Evolutionary conservation across 2,797 vertebrate genomes (phyloP), one percentile per base, ranked within the genome.

Genomic region (Sebastes itinus): DNA sequence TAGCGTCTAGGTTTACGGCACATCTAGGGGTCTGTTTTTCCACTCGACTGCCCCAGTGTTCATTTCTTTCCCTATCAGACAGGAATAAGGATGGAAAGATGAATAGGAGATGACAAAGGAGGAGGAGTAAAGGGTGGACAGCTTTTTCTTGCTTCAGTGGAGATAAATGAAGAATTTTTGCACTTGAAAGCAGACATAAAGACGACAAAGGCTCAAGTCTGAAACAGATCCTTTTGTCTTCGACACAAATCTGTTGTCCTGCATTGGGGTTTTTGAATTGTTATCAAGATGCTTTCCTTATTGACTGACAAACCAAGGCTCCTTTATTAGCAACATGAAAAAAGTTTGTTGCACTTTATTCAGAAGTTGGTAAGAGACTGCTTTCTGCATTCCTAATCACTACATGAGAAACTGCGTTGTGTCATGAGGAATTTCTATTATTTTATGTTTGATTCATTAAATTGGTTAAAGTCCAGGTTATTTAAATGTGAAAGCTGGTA

Each of bases 91-190:
- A 91, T 61, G 66, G 66, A 52, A 59, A 75, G 73, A 94, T 82
- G 86, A 90, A 93, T 90, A 83, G 80, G 64, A 42, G 42, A 84
- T 81, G 88, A 92, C 85, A 91, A 89, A 87, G 78, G 68, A 84
- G 83, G 86, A 86, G 88, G 87, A 88, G 87, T 77, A 86, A 87
- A 78, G 86, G 88, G 82, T 83, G 88, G 87, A 83, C 74, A 88
- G 79, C 72, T 89, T 85, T 84, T 89, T 88, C 82, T 87, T 91
- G 91, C 92, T 90, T 92, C 88, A 87, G 61, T 93, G 87, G 88
- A 92, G 84, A 87, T 80, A 88, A 91, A 90, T 88, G 33, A 88
- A 89, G 82, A 81, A 63, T 77, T 64, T 87, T 87, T 88, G 73
- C 87, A 88, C 83, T 91, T 91, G 89, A 93, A 89, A 90, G 90